Evolutionary conservation across 2,113 vertebrate species (phyloP).

Genomic region (Australoheros scitulus): DNA sequence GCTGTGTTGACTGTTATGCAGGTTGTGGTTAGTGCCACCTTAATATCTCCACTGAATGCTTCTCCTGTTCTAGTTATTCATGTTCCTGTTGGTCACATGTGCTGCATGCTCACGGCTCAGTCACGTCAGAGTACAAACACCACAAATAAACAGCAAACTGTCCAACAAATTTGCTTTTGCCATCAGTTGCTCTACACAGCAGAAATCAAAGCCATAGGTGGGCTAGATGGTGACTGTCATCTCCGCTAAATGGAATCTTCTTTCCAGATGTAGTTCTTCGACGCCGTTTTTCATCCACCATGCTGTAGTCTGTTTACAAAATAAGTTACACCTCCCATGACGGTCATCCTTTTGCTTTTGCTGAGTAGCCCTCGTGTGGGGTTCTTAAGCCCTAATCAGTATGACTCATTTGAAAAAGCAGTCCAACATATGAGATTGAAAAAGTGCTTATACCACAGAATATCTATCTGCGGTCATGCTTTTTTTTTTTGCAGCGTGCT

Average conservation of each 20-base stretch:
- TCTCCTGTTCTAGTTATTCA: neutral
- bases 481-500: neutral
- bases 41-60: neutral
- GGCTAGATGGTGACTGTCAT: neutral
- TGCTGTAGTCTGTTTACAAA: neutral
- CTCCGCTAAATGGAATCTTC: neutral
- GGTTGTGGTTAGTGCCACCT: neutral
- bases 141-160: neutral
- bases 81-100: neutral
- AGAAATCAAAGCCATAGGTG: too few relatives aligned
- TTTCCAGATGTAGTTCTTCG: neutral
- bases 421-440: neutral
- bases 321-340: neutral
- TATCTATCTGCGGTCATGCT: neutral
- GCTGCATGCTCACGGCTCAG: neutral
- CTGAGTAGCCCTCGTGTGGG: neutral
- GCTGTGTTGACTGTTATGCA: neutral
- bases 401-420: neutral
- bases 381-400: neutral
- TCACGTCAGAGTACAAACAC: neutral
- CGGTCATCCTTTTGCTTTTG: neutral
- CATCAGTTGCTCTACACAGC: neutral
- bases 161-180: neutral
- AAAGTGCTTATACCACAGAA: neutral
- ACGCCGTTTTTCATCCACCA: neutral